Base-by-base conservation (phyloP, 2,888 invertebrate species). In the Andrena flavipes region DNA sequence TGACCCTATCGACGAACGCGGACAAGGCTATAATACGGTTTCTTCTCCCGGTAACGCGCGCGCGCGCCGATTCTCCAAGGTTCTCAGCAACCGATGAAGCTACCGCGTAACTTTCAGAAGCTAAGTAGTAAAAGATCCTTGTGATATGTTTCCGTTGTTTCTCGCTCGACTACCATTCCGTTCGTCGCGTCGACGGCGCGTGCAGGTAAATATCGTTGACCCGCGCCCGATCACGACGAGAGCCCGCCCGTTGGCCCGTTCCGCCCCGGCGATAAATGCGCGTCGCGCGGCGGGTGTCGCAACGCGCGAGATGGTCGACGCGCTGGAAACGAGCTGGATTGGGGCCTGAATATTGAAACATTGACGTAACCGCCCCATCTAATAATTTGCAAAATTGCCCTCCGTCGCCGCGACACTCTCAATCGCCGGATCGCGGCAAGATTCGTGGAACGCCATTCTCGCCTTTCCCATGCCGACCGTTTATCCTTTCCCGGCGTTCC, bases 291-390 rank as follows among this genome's bases (percentile, higher is more conserved):
- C 16, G 26, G 54, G 26, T 80, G 71, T 80, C 67, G 82, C 71
- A 71, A 82, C 71, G 70, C 77, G 75, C 49, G 71, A 80, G 71
- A 86, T 86, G 77, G 86, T 76, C 49, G 42, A 67, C 42, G 69
- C 59, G 54, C 59, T 72, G 70, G 60, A 75, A 85, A 85, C 85
- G 80, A 84, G 84, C 86, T 87, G 81, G 82, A 86, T 82, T 82
- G 85, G 42, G 73, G 84, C 73, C 78, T 78, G 88, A 88, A 88
- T 88, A 88, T 88, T 88, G 87, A 88, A 88, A 88, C 87, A 87
- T 88, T 84, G 82, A 85, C 84, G 88, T 85, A 88, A 88, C 87
- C 80, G 70, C 75, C 63, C 73, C 78, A 88, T 88, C 88, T 88
- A 80, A 80, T 88, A 70, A 87, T 88, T 88, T 84, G 87, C 80